These are phyloP conservation scores for Ips typographus DNA, from an alignment of 1,140 invertebrate species.

Conservation along the genomic window DNA sequence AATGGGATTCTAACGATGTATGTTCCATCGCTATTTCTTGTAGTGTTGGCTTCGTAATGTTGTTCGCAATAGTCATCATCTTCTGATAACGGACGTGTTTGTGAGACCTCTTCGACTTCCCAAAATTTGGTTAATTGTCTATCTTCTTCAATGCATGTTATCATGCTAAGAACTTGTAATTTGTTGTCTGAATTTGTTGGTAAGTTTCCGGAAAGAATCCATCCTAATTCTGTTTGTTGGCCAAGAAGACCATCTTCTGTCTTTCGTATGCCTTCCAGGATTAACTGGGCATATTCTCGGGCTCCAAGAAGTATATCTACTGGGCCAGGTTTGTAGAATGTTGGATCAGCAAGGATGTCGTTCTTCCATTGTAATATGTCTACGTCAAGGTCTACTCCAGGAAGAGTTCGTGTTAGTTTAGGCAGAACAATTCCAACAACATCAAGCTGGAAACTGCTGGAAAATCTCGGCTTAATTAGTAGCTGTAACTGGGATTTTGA, in stretches of 20 bases:
- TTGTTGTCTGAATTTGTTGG: too few relatives aligned
- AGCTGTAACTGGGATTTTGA: too few relatives aligned
- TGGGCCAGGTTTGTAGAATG: not conserved
- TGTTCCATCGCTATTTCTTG: too few relatives aligned
- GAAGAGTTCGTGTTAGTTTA: not conserved
- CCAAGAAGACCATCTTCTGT: not conserved
- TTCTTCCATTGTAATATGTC: not conserved
- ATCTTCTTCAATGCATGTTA: too few relatives aligned
- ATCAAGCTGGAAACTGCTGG: too few relatives aligned
- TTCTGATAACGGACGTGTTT: not conserved
- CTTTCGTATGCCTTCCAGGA: not conserved
- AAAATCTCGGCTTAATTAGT: too few relatives aligned
- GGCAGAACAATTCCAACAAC: not conserved
- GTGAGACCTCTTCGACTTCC: too few relatives aligned
- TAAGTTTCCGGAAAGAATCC: not conserved
- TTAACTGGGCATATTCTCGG: not conserved
- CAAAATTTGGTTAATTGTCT: too few relatives aligned
- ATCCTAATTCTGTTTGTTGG: not conserved
- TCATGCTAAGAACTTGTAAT: too few relatives aligned
- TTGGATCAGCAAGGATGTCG: not conserved
- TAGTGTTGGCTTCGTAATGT: too few relatives aligned
- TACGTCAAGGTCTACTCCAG: not conserved
- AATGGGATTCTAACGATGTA: too few relatives aligned
- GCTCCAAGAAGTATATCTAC: not conserved
- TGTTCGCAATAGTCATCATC: not conserved